Conservation (phyloP, 1,140 invertebrate genomes). For the Drosophila paulistorum region DNA sequence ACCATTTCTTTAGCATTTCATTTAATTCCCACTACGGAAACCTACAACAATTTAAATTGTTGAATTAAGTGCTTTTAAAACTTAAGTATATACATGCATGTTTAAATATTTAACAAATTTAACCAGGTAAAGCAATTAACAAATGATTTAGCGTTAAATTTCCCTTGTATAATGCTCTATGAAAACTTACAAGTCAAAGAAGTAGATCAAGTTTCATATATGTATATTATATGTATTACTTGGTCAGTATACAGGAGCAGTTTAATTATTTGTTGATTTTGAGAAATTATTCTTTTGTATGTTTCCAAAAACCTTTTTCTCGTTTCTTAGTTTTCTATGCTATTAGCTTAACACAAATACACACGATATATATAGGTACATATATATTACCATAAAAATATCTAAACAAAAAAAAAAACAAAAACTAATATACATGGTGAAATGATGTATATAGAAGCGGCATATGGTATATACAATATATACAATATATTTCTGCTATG, state of each 20-base stretch:
- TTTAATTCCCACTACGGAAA: neutral
- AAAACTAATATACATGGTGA: neutral
- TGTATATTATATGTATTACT: too few species aligned
- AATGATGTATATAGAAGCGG: conserved; percentile 43
- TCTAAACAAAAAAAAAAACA: neutral
- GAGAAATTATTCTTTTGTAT: too few species aligned
- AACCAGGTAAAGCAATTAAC: too few species aligned
- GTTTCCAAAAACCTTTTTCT: too few species aligned
- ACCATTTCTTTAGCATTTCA: conserved; percentile 29
- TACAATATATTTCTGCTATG: conserved; percentile 29
- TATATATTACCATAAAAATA: conserved; percentile 1
- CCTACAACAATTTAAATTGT: conserved; percentile 15
- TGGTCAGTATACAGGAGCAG: too few species aligned
- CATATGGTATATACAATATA: conserved; percentile 42
- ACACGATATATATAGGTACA: too few species aligned
- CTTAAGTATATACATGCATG: conserved; percentile 21
- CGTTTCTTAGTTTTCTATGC: neutral
- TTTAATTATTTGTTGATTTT: too few species aligned
- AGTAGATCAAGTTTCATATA: too few species aligned
- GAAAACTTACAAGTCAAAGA: too few species aligned
- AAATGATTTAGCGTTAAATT: too few species aligned
- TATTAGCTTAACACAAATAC: conserved; percentile 16
- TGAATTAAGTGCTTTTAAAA: conserved; percentile 16
- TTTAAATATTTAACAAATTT: conserved; percentile 20
- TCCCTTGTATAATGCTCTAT: too few species aligned